Evolutionary conservation across 2,888 invertebrate species (phyloP).

Genomic region (Neelides folsomi): DNA sequence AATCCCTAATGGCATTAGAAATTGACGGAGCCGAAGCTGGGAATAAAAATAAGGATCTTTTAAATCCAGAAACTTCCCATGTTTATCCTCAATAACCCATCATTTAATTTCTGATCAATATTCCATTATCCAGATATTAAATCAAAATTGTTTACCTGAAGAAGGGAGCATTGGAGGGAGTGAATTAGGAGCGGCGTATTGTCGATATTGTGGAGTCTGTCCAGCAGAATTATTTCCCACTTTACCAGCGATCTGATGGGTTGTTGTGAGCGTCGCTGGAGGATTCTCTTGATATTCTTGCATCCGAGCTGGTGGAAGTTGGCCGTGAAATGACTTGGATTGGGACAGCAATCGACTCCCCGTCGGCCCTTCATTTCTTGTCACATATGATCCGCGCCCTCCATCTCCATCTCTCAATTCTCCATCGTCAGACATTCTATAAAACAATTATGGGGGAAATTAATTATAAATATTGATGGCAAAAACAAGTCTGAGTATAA

Average conservation of each 20-base stretch:
- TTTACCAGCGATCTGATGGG: slow-evolving; percentile 18
- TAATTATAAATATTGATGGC: no score
- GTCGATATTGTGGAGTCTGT: slow-evolving; percentile 18
- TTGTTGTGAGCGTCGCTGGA: slow-evolving; percentile 25
- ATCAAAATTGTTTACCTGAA: slow-evolving; percentile 24
- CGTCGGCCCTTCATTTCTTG: no score
- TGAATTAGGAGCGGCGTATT: slow-evolving; percentile 29
- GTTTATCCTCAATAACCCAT: background rate
- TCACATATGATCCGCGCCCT: no score
- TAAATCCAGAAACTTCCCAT: background rate
- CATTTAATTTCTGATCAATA: background rate
- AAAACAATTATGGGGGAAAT: no score
- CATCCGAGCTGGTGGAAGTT: background rate
- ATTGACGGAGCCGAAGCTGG: slow-evolving; percentile 30
- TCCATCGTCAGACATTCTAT: no score
- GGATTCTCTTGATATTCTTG: slow-evolving; percentile 8
- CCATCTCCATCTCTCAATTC: no score
- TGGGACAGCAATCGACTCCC: no score
- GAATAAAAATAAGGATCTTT: background rate
- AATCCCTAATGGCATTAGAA: slow-evolving; percentile 15
- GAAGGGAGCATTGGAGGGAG: slow-evolving; percentile 28
- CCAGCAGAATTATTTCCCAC: slow-evolving; percentile 18
- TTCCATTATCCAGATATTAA: no score
- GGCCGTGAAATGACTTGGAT: slow-evolving; percentile 13
- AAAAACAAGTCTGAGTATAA: no score